Base-by-base conservation (phyloP, 2,888 invertebrate species). In the Drosophila paucipuncta region DNA sequence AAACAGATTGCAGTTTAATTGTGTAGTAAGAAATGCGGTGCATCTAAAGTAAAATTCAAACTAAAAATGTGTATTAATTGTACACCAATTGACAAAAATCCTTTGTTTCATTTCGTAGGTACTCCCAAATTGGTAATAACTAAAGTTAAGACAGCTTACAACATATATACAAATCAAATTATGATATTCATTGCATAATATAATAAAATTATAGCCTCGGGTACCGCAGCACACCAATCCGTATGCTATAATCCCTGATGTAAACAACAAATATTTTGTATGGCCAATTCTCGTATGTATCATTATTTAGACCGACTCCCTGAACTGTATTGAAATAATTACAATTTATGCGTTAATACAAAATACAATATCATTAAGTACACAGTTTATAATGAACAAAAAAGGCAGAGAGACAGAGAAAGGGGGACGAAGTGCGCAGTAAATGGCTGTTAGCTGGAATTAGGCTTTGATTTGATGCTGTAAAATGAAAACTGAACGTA, bases 11-110 rank as follows among this genome's bases (percentile, higher is more conserved):
- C 28, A 28, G 33, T 22, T 53, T 43, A 33, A n/a, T 10, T 31
- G 11, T 58, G 13, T 52, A 28, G 50, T 7, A 25, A 68, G 33
- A 55, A 68, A 54, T 68, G 67, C 67, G 33, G 53, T 47, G 61
- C 71, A 71, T 69, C 49, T 43, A 53, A 54, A 66, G 22, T 49
- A 52, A 41, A 22, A 35, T 66, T 52, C 66, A 66, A 65, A 66
- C 35, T 35, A 22, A 64, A 33, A 64, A 33, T 22, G 30, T 30
- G 30, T n/a, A 30, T 30, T 28, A 50, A 11, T 33, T n/a, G 31
- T n/a, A 53, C 31, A 53, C n/a, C 3, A 30, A 53, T 30, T 52
- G 28, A 52, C 7, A 16, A 16, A 52, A 52, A n/a, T 52, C 6
- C 11, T 1, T 30, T 16, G 28, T 50, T 52, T 52, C n/a, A 52